These are phyloP conservation scores for Sicus ferrugineus DNA, from an alignment of 2,888 invertebrate genomes.

Conservation along the genomic window DNA sequence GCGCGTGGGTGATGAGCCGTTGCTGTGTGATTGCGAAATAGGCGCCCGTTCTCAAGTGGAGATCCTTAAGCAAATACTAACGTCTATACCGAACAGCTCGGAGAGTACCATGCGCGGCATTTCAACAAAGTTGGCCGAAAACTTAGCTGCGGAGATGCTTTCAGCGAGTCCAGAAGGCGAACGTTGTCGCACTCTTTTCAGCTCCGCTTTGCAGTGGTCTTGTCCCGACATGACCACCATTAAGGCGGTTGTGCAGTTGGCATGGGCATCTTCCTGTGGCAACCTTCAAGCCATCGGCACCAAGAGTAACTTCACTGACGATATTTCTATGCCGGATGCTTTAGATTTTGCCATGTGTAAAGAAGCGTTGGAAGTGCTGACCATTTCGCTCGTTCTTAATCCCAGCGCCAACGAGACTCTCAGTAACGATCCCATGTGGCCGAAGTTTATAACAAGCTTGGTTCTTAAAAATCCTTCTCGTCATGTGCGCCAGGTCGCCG, in stretches of 20 bases:
- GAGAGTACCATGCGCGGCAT: slow-evolving; percentile 87
- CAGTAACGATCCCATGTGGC: slow-evolving; percentile 84
- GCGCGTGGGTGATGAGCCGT: slow-evolving; percentile 68
- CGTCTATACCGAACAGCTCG: slow-evolving; percentile 80
- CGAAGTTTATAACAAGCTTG: slow-evolving; percentile 86
- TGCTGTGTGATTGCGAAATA: slow-evolving; percentile 65
- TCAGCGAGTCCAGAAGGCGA: slow-evolving; percentile 66
- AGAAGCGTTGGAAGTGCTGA: slow-evolving; percentile 91
- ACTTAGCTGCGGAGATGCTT: slow-evolving; percentile 76
- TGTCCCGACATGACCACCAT: slow-evolving; percentile 78
- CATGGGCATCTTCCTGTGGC: slow-evolving; percentile 81
- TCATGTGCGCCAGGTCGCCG: slow-evolving; percentile 67
- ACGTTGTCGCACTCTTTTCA: slow-evolving; percentile 66
- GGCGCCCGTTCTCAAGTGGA: slow-evolving; percentile 67
- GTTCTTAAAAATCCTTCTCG: slow-evolving; percentile 83
- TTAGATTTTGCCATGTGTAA: slow-evolving; percentile 80
- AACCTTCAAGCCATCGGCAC: slow-evolving; percentile 74
- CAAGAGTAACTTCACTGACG: slow-evolving; percentile 66
- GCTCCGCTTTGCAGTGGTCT: slow-evolving; percentile 72
- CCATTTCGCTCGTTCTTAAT: slow-evolving; percentile 87
- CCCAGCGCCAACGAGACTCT: slow-evolving; percentile 85
- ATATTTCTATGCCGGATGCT: slow-evolving; percentile 70
- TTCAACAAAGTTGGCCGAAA: slow-evolving; percentile 82
- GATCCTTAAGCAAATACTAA: slow-evolving; percentile 82
- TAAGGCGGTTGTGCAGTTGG: slow-evolving; percentile 76